A percentile compares a stretch with the other conserved stretches of the same genome.
These are phyloP conservation scores for Astyanax mexicanus DNA, from an alignment of 2,797 vertebrate genomes.

Conservation along the genomic window DNA sequence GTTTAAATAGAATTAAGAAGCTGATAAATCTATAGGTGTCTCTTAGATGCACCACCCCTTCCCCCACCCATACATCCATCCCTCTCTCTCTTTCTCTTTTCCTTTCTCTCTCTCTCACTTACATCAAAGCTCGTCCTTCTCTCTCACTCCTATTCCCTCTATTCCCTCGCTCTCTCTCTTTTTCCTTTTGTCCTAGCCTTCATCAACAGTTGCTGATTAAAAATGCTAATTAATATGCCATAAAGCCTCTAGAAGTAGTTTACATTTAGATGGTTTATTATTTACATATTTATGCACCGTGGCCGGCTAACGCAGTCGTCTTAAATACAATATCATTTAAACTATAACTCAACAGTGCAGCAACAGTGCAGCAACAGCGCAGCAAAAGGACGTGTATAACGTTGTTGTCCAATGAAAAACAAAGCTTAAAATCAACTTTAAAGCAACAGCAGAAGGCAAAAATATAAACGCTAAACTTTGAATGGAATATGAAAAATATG, in stretches of 20 bases:
- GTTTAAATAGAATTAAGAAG: slow-evolving; percentile 95
- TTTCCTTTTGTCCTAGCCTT: slow-evolving; percentile 82
- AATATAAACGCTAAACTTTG: no score
- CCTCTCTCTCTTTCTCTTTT: slow-evolving; percentile 49
- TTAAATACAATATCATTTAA: slow-evolving; percentile 69
- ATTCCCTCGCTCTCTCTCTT: slow-evolving; percentile 58
- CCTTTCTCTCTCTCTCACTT: slow-evolving; percentile 6
- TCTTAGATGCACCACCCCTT: slow-evolving; percentile 85
- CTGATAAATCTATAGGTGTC: slow-evolving; percentile 96
- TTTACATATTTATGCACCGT: slow-evolving; percentile 83
- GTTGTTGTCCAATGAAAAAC: no score
- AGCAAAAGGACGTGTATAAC: no score
- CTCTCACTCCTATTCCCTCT: slow-evolving; percentile 19
- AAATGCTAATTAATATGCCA: slow-evolving; percentile 91
- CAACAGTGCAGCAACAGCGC: no score
- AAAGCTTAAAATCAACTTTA: no score
- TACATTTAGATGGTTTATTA: slow-evolving; percentile 90
- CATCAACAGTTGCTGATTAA: slow-evolving; percentile 89
- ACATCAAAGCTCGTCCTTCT: slow-evolving; percentile 14
- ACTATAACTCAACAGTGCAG: slow-evolving; percentile 28
- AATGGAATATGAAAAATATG: no score
- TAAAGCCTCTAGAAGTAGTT: slow-evolving; percentile 81
- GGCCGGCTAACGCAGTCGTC: slow-evolving; percentile 72
- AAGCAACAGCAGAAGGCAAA: no score
- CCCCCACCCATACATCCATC: slow-evolving; percentile 43